These are phyloP conservation scores for Latrodectus elegans DNA, from an alignment of 2,888 invertebrate genomes.

Conservation along the genomic window DNA sequence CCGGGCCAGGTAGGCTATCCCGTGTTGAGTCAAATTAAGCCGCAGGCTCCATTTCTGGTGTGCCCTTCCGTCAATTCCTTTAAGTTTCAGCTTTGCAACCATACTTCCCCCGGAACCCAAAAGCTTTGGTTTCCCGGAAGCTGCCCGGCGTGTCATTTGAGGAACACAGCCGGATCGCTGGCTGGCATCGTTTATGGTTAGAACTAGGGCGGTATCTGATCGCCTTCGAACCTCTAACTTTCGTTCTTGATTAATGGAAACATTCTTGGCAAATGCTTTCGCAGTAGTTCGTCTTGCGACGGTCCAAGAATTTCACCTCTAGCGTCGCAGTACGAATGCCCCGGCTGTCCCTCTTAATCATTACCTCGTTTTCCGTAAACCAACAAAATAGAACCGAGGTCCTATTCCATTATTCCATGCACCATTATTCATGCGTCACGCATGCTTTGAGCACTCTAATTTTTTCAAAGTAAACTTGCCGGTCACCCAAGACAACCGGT, in stretches of 20 bases:
- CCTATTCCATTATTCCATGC: too few species aligned
- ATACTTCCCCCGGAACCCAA: too few species aligned
- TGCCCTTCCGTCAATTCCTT: too few species aligned
- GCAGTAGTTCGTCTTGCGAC: slow-evolving; percentile 80
- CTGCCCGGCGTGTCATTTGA: slow-evolving; percentile 79
- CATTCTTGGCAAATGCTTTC: slow-evolving; percentile 83
- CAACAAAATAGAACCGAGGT: too few species aligned
- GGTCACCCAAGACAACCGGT: slow-evolving; percentile 33
- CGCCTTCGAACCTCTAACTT: slow-evolving; percentile 83
- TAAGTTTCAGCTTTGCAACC: too few species aligned
- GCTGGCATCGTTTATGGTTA: slow-evolving; percentile 82
- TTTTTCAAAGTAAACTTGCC: slow-evolving; percentile 38
- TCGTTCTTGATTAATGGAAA: slow-evolving; percentile 82
- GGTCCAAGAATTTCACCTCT: slow-evolving; percentile 82
- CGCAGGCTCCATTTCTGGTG: too few species aligned
- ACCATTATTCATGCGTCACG: too few species aligned
- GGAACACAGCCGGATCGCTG: slow-evolving; percentile 80
- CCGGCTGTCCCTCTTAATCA: too few species aligned
- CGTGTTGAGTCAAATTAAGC: too few species aligned
- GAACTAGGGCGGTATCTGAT: slow-evolving; percentile 82
- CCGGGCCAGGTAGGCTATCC: slow-evolving; percentile 20
- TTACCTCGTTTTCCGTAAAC: too few species aligned
- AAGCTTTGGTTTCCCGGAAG: slow-evolving; percentile 79
- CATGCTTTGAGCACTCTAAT: not conserved
- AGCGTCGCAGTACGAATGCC: slow-evolving; percentile 73